Conservation (phyloP, 1,140 invertebrate genomes). For the Psix sp. region DNA sequence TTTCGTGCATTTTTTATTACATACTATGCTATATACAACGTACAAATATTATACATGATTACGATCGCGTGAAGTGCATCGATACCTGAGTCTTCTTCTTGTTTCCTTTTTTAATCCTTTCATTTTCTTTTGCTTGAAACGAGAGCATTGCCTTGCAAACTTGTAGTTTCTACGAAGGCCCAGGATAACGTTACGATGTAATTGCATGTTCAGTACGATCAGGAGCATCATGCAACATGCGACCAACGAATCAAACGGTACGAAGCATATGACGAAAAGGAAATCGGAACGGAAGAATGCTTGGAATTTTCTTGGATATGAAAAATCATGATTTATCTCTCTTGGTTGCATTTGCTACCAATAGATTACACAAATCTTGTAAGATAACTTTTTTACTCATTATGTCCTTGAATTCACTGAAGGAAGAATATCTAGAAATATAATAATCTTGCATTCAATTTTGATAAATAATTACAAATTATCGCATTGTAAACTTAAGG, state of each 20-base stretch:
- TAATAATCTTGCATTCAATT: no score
- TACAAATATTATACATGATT: conserved; percentile 67
- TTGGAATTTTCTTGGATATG: conserved; percentile 55
- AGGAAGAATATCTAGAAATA: conserved; percentile 51
- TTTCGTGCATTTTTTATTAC: conserved; percentile 57
- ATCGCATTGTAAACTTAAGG: no score
- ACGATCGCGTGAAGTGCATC: conserved; percentile 55
- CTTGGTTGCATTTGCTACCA: conserved; percentile 40
- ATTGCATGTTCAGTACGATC: conserved; percentile 67
- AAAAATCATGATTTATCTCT: conserved; percentile 67
- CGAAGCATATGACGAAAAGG: conserved; percentile 38
- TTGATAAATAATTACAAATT: background rate
- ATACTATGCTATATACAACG: conserved; percentile 62
- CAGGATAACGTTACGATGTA: conserved; percentile 59
- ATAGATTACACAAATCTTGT: conserved; percentile 9
- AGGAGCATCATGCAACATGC: conserved; percentile 65
- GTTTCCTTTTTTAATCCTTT: conserved; percentile 35
- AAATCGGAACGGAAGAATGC: conserved; percentile 47
- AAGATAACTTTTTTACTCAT: conserved; percentile 40
- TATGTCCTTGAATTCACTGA: conserved; percentile 63
- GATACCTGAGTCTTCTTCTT: conserved; percentile 41
- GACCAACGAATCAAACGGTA: conserved; percentile 35
- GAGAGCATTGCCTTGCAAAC: conserved; percentile 34
- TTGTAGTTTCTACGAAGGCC: conserved; percentile 65
- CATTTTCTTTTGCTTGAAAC: conserved; percentile 49